phyloP scores from a whole-genome alignment of 1,140 invertebrate species.

The Drosophila nigromelanica region DNA sequence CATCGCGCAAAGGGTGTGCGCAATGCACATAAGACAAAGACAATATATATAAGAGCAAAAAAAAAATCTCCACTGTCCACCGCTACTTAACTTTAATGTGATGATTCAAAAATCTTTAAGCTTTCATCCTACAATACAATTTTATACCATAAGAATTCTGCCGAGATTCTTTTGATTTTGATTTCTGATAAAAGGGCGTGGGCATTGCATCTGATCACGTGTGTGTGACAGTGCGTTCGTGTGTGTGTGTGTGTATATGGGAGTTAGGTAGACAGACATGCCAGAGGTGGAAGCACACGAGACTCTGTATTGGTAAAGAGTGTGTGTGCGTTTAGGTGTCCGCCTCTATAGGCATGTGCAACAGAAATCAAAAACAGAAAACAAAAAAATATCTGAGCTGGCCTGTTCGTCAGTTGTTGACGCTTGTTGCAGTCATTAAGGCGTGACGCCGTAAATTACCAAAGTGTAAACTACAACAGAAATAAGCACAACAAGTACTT shows the following conservation, averaged over 20 bases:
- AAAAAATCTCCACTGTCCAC: too few relatives aligned
- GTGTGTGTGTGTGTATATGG: constrained; percentile 17
- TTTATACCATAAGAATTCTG: neutral
- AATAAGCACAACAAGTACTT: constrained; percentile 56
- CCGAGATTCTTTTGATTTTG: constrained; percentile 11
- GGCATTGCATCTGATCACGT: constrained; percentile 22
- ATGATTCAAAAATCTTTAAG: neutral
- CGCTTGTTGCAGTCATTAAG: constrained; percentile 69
- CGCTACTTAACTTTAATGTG: neutral
- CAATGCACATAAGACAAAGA: constrained; percentile 9
- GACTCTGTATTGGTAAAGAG: neutral
- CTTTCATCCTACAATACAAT: neutral
- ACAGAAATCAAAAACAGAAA: constrained; percentile 8
- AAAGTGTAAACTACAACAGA: constrained; percentile 67
- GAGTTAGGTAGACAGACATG: constrained; percentile 23
- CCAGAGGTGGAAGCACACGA: constrained; percentile 20
- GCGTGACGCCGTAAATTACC: constrained; percentile 76
- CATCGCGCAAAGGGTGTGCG: constrained; percentile 34
- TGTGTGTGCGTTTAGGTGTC: constrained; percentile 12
- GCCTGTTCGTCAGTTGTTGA: constrained; percentile 41
- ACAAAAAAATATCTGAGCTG: constrained; percentile 11
- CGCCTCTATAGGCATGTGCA: constrained; percentile 59
- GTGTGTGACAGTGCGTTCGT: neutral
- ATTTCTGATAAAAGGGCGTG: constrained; percentile 65
- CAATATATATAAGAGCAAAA: neutral